These are phyloP conservation scores for Zaprionus tsacasi DNA, from an alignment of 1,140 invertebrate genomes.

Conservation along the genomic window DNA sequence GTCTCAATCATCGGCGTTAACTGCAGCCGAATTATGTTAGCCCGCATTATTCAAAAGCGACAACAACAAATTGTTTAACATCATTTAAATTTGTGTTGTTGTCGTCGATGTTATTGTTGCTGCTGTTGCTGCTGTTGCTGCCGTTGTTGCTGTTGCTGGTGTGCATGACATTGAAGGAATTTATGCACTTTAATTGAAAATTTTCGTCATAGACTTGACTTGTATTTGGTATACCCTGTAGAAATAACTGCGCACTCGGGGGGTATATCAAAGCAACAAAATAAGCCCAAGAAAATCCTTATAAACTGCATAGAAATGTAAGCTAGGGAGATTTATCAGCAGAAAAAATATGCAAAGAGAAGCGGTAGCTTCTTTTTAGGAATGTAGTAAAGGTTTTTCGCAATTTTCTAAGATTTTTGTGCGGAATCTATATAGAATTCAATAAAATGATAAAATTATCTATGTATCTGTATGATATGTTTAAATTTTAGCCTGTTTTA, in stretches of 20 bases:
- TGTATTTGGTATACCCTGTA: slow-evolving; percentile 11
- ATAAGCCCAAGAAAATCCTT: no score
- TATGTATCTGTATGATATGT: no score
- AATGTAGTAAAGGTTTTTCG: no score
- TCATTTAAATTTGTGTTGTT: slow-evolving; percentile 34
- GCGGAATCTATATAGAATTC: no score
- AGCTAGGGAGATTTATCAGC: no score
- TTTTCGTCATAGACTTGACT: slow-evolving; percentile 21
- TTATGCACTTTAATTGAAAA: slow-evolving; percentile 66
- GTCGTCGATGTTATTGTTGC: slow-evolving; percentile 14
- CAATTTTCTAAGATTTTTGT: no score
- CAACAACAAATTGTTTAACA: slow-evolving; percentile 46
- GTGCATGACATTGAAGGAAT: slow-evolving; percentile 68
- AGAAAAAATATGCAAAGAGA: no score
- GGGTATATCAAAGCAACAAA: background rate
- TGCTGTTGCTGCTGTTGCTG: slow-evolving; percentile 13
- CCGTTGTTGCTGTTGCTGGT: slow-evolving; percentile 9
- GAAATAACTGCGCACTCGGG: background rate
- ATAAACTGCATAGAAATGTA: no score
- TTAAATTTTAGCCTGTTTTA: no score
- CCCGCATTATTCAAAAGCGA: slow-evolving; percentile 32
- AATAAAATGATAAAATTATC: no score
- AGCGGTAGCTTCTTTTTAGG: no score
- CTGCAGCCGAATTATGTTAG: slow-evolving; percentile 47
- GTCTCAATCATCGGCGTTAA: slow-evolving; percentile 44